These are phyloP conservation scores for Eupithecia insigniata DNA, from an alignment of 2,888 invertebrate species.

Conservation along the genomic window DNA sequence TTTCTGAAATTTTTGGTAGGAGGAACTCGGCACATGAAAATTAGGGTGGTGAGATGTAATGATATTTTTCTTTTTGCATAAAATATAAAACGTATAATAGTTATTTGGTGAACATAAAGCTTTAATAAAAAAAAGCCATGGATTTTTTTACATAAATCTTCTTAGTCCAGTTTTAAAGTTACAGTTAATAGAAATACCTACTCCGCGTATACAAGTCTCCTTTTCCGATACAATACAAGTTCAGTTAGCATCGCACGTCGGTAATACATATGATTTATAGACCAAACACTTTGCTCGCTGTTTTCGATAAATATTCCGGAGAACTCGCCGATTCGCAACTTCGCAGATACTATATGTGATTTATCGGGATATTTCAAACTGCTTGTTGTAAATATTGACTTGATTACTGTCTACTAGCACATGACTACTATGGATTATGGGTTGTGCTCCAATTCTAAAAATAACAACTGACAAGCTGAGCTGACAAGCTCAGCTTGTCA, in stretches of 20 bases:
- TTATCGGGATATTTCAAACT: background rate
- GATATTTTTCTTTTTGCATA: background rate
- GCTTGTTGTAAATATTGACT: slow-evolving; percentile 1
- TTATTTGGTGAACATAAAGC: background rate
- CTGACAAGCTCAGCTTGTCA: no score
- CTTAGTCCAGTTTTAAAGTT: background rate
- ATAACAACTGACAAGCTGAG: background rate
- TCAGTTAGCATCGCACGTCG: slow-evolving; percentile 1
- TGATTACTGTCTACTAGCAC: background rate
- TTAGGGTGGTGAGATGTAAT: background rate
- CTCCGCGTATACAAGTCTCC: background rate
- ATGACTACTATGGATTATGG: background rate
- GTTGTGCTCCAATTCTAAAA: background rate
- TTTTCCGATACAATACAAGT: background rate
- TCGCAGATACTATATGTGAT: slow-evolving; percentile 4
- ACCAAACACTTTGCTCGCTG: background rate
- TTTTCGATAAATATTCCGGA: background rate
- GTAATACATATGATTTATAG: slow-evolving; percentile 2
- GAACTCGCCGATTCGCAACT: background rate
- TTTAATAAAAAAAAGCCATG: background rate
- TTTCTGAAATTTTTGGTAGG: background rate
- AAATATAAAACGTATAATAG: background rate
- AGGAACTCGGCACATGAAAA: background rate
- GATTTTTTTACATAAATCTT: no score
- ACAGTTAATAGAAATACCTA: background rate